Percentiles rank a stretch among this genome's conserved stretches.
Evolutionary conservation across 2,113 vertebrate species (phyloP).

Genomic region (Nicator chloris): DNA sequence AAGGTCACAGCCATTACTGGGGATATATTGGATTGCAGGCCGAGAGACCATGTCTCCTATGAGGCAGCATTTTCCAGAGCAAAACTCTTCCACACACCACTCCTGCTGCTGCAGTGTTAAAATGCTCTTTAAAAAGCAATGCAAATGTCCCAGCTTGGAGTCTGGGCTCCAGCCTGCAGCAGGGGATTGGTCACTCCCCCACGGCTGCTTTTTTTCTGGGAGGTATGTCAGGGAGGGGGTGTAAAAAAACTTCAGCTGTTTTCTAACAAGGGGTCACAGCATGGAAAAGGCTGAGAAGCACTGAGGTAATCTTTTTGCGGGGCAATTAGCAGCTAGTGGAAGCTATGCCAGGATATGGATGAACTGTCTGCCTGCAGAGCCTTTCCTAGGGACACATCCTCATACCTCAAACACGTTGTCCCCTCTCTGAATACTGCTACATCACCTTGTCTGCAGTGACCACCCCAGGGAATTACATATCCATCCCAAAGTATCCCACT

Average conservation of each 20-base stretch:
- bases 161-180: neutral
- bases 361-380: neutral
- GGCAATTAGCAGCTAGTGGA: neutral
- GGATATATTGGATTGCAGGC: neutral
- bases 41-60: neutral
- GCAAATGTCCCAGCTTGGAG: neutral
- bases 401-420: accelerated
- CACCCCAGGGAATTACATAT: neutral
- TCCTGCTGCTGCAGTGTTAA: neutral
- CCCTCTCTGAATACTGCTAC: neutral
- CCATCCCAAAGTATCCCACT: neutral
- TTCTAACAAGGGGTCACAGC: neutral
- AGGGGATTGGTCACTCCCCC: neutral
- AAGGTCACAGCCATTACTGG: neutral
- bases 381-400: neutral
- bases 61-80: neutral
- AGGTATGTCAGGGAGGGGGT: neutral
- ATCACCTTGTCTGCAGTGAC: neutral
- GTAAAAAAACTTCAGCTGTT: neutral
- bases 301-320: neutral
- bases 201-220: neutral
- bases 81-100: neutral
- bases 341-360: neutral
- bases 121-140: neutral
- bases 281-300: neutral